These are phyloP conservation scores for Coptotermes formosanus DNA, from an alignment of 1,140 invertebrate genomes.

Conservation along the genomic window DNA sequence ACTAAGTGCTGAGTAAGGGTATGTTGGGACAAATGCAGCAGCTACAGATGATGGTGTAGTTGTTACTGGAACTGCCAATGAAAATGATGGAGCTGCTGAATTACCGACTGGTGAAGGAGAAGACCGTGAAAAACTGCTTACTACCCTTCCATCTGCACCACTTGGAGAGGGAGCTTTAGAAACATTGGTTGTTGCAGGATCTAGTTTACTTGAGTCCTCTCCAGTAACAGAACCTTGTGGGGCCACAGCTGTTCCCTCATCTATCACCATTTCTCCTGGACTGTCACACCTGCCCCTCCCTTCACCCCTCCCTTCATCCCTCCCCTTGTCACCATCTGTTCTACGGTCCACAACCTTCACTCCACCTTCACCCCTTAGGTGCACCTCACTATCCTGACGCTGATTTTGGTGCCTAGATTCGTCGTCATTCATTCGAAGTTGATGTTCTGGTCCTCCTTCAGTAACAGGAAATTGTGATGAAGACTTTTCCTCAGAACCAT, in stretches of 20 bases:
- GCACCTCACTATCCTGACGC: slow-evolving; percentile 18
- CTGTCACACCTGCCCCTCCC: slow-evolving; percentile 26
- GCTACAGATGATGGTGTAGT: slow-evolving; percentile 30
- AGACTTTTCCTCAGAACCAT: not conserved
- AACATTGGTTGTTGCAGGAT: not conserved
- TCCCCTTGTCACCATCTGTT: slow-evolving; percentile 24
- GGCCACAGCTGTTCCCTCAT: slow-evolving; percentile 25
- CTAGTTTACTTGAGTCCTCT: slow-evolving; percentile 13
- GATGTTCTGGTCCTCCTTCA: not conserved
- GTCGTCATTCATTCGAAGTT: not conserved
- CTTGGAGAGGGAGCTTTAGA: slow-evolving; percentile 7
- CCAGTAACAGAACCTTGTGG: not conserved
- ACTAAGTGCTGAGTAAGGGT: slow-evolving; percentile 35
- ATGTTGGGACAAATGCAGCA: slow-evolving; percentile 35
- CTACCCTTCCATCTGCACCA: slow-evolving; percentile 24
- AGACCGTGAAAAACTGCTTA: not conserved
- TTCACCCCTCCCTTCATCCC: slow-evolving; percentile 18
- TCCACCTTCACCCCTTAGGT: not conserved
- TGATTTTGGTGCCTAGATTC: slow-evolving; percentile 6
- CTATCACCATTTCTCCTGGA: slow-evolving; percentile 33
- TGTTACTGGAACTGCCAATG: slow-evolving; percentile 16
- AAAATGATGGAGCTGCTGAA: slow-evolving; percentile 16
- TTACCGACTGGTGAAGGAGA: slow-evolving; percentile 13
- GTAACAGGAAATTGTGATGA: not conserved
- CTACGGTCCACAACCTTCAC: slow-evolving; percentile 23